A percentile compares a stretch with the other conserved stretches of the same genome.
Conservation (phyloP, 2,113 vertebrate genomes). For the Esox niger region DNA sequence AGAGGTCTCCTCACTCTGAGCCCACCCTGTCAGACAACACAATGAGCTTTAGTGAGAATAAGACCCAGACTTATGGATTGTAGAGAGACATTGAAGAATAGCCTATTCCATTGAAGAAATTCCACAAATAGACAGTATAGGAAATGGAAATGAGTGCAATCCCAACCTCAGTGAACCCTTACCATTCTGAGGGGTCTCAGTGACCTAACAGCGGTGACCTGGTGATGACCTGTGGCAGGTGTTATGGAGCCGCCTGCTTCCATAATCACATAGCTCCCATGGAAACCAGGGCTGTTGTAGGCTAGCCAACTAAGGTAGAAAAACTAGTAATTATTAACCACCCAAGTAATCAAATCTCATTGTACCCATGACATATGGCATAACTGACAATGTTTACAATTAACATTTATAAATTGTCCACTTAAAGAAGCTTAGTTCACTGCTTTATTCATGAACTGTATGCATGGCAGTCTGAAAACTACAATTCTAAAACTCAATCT, state of each 20-base stretch:
- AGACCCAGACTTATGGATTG: not conserved
- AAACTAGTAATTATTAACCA: not conserved
- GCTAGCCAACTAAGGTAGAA: slow-evolving; percentile 79
- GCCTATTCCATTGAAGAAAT: not conserved
- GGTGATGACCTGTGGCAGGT: slow-evolving; percentile 65
- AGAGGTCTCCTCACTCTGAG: slow-evolving; percentile 40
- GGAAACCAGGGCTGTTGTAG: slow-evolving; percentile 77
- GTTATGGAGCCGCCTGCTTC: slow-evolving; percentile 63
- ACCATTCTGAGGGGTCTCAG: slow-evolving; percentile 81
- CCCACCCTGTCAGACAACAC: slow-evolving; percentile 35
- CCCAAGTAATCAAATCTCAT: not conserved
- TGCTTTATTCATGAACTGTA: not conserved
- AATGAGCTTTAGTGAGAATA: not conserved
- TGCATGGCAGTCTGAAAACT: not conserved
- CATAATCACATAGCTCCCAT: slow-evolving; percentile 73
- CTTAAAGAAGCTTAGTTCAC: not conserved
- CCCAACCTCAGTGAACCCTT: slow-evolving; percentile 2
- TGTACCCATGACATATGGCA: not conserved
- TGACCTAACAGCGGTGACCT: slow-evolving; percentile 67
- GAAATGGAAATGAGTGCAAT: slow-evolving; percentile 2
- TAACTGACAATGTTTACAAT: not conserved
- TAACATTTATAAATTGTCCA: no score
- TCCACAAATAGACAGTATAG: not conserved
- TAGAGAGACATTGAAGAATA: no score
- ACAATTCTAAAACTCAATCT: no score